These are phyloP conservation scores for Notodonta ziczac DNA, from an alignment of 2,888 invertebrate genomes.

Conservation along the genomic window DNA sequence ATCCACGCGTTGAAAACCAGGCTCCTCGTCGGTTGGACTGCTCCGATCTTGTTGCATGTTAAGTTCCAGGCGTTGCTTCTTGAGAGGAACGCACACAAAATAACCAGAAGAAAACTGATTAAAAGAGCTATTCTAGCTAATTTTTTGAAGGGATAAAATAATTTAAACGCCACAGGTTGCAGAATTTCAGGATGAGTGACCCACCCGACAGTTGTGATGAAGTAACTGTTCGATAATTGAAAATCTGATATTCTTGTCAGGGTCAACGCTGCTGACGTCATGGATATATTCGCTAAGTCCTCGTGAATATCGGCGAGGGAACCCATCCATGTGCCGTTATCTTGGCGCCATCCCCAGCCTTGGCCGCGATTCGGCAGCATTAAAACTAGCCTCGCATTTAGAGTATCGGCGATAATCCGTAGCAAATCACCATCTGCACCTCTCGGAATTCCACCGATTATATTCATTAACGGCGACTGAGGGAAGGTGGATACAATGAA, in stretches of 20 bases:
- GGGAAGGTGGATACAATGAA: slow-evolving; percentile 64
- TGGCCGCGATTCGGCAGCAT: slow-evolving; percentile 57
- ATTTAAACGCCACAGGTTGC: slow-evolving; percentile 60
- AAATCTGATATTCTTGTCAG: slow-evolving; percentile 55
- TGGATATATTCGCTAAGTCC: slow-evolving; percentile 69
- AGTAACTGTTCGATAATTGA: slow-evolving; percentile 61
- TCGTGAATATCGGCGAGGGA: slow-evolving; percentile 66
- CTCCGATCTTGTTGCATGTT: slow-evolving; percentile 30
- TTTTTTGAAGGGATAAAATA: slow-evolving; percentile 60
- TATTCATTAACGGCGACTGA: slow-evolving; percentile 63
- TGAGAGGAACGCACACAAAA: slow-evolving; percentile 47
- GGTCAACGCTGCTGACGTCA: slow-evolving; percentile 67
- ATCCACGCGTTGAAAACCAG: slow-evolving; percentile 62
- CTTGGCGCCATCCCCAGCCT: slow-evolving; percentile 64
- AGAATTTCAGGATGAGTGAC: slow-evolving; percentile 56
- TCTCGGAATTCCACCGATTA: slow-evolving; percentile 48
- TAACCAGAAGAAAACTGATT: slow-evolving; percentile 53
- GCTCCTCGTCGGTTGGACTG: slow-evolving; percentile 33
- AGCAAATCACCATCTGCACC: slow-evolving; percentile 70
- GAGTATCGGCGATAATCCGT: slow-evolving; percentile 48
- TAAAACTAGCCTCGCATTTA: slow-evolving; percentile 60
- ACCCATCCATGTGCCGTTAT: slow-evolving; percentile 66
- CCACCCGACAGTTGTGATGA: slow-evolving; percentile 54
- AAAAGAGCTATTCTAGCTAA: slow-evolving; percentile 50
- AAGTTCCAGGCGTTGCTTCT: slow-evolving; percentile 43